Evolutionary conservation across 1,140 invertebrate genomes (phyloP), one percentile per base, ranked within the genome.

Genomic region (Danaus plexippus): DNA sequence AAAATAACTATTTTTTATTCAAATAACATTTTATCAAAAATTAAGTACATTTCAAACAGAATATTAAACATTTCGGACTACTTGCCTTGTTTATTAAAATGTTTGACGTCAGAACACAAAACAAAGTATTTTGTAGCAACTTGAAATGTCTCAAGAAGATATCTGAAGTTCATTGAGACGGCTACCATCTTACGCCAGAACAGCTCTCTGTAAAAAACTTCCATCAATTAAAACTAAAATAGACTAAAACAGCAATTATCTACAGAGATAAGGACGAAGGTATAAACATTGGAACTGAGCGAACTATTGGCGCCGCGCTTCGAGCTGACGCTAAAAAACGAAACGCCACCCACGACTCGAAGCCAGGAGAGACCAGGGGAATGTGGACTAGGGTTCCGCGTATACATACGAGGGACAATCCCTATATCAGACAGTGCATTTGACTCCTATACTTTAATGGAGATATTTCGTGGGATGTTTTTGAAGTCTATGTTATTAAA

Each of bases 231-330:
- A 71, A 71, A 69, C 44, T 40, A 45, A 49, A 57, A 61, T 57
- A 55, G 52, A 44, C 58, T 69, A 72, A 71, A 72, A 76, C 75
- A 74, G 67, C 69, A 79, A 81, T 81, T 79, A 79, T 74, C 61
- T 69, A 49, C 54, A n/a, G 42, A 67, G 75, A 80, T 77, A 72
- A 71, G 61, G 62, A 64, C 69, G 66, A 72, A 71, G 61, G 63
- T 62, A 64, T 70, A 67, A 75, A 75, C 68, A 77, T 53, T 60
- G 63, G 52, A 57, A 56, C 63, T 48, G 61, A 65, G 47, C 59
- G 55, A 51, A 62, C 61, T 57, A 54, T 67, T 67, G 75, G 75
- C 76, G 78, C 76, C 76, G 54, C 63, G 60, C 68, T 69, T 66
- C 63, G 22, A 32, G 22, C 52, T 64, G 48, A 59, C 61, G 64